Conservation (phyloP, 2,797 vertebrate species). For the Sebastes jordani region DNA sequence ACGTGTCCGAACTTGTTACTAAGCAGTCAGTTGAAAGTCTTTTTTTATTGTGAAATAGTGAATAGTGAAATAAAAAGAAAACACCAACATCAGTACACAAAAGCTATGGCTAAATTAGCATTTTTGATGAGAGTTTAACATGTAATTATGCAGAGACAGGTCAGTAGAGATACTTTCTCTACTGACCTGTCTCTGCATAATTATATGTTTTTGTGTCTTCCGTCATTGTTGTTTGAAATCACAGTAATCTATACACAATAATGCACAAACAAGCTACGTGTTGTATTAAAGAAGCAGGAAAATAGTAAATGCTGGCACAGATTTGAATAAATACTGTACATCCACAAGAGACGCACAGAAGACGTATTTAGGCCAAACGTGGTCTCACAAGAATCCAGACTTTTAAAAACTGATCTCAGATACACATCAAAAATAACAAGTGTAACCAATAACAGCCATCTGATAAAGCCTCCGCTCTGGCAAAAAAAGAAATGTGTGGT, state of each 20-base stretch:
- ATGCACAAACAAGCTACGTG: neutral
- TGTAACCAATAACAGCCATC: neutral
- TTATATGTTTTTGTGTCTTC: neutral
- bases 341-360: neutral
- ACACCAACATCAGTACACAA: neutral
- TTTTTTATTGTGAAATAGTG: too few relatives aligned
- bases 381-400: constrained; percentile 6
- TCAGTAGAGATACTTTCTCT: neutral
- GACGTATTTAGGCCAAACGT: constrained; percentile 27
- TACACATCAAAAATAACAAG: constrained; percentile 5
- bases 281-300: neutral
- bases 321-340: constrained; percentile 11
- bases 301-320: neutral
- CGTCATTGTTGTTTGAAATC: neutral
- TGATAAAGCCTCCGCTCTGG: constrained; percentile 10
- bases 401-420: neutral
- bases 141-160: neutral
- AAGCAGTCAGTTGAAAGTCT: neutral
- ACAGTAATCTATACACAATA: neutral
- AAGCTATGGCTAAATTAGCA: neutral
- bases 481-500: constrained; percentile 7
- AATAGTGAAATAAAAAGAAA: neutral
- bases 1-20: neutral
- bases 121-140: neutral
- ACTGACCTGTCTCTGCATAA: constrained; percentile 4